Percentiles rank a stretch among this genome's conserved stretches.
Conservation (phyloP, 2,113 vertebrate species). For the Serilophus lunatus region DNA sequence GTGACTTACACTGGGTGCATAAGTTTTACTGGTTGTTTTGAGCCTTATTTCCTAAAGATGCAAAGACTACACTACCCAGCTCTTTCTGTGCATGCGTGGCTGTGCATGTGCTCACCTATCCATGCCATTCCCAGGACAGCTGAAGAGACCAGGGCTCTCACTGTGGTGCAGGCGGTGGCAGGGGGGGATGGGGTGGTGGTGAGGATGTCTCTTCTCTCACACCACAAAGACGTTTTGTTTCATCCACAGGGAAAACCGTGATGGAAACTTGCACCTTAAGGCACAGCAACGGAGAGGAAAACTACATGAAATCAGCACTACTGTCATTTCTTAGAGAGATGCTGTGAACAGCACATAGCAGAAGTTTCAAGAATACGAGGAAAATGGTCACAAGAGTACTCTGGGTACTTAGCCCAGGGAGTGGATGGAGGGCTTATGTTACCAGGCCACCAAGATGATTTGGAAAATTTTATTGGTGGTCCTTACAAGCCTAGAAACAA, state of each 20-base stretch:
- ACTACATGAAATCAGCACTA: neutral
- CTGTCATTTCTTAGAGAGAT: neutral
- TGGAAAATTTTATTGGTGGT: neutral
- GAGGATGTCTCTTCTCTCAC: neutral
- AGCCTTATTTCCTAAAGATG: neutral
- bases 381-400: neutral
- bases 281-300: neutral
- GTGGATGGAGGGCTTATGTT: neutral
- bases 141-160: neutral
- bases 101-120: neutral
- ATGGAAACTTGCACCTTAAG: neutral
- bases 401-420: neutral
- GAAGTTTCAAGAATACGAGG: neutral
- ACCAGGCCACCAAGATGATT: conserved; percentile 9
- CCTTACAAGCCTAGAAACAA: neutral
- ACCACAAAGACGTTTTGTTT: neutral
- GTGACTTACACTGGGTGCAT: neutral
- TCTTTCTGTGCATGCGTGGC: neutral
- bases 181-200: too few relatives aligned
- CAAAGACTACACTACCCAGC: neutral
- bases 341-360: neutral
- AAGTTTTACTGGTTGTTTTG: neutral
- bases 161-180: rapidly evolving
- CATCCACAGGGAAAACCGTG: neutral
- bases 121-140: neutral